Evolutionary conservation across 2,888 invertebrate species (phyloP), one percentile per base, ranked within the genome.

Genomic region (Megastigmus dorsalis): DNA sequence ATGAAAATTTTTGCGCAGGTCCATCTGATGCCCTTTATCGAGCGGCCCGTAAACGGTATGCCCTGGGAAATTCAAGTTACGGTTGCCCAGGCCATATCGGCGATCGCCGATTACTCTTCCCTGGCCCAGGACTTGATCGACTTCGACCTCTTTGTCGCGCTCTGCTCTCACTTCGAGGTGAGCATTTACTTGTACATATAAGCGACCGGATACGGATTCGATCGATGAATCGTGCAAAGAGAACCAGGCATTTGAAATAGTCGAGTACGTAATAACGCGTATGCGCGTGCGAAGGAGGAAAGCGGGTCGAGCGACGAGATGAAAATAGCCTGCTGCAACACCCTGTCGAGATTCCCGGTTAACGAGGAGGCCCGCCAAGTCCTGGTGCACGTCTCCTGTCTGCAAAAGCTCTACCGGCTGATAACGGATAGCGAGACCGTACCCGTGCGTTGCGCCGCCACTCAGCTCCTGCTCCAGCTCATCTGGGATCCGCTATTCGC

Each of bases 101-200:
- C 69, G 0, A 74, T 85, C 20, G 77, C 80, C 3, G 74, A 76
- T 52, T 80, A 82, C 67, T 71, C 79, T 2, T 45, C 74, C 9
- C 52, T 82, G 10, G 76, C 77, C 18, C 18, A 74, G 30, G 59
- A 30, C 9, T 52, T 85, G 1, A 77, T 82, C 5, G 68, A 77
- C 6, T 6, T 20, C 3, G 80, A 85, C 1, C 75, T 80, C 3
- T 70, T 85, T n/a, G 78, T 80, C 1, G 79, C 79, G 18, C 66
- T 84, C 3, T 84, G 80, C 62, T 59, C 73, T 3, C 20, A 77
- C 3, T 82, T 85, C 45, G 80, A 85, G 71, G 86, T 83, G 78
- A 79, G 26, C 43, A 26, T 20, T 20, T 20, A 33, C 13, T 9
- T 57, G n/a, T n/a, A n/a, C n/a, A n/a, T n/a, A n/a, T n/a, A n/a